These are phyloP conservation scores for Sinocyclocheilus grahami DNA, from an alignment of 2,113 vertebrate species.

Conservation along the genomic window DNA sequence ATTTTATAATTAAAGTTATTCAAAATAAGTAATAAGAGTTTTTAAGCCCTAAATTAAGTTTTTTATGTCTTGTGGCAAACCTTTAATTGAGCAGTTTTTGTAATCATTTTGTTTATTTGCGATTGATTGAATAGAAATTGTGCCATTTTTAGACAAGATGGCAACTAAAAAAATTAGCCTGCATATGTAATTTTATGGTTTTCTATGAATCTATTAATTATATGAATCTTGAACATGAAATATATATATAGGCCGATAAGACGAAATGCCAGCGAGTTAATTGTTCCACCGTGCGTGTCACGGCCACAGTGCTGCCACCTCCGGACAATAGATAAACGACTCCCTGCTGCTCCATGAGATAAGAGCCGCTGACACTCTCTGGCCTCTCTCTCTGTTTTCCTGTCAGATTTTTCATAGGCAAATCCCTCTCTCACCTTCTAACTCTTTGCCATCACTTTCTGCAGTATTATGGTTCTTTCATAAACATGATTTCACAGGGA, in stretches of 20 bases:
- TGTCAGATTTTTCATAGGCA: constrained; percentile 59
- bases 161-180: neutral
- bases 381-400: constrained; percentile 43
- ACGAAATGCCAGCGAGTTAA: constrained; percentile 59
- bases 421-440: constrained; percentile 53
- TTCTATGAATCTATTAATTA: neutral
- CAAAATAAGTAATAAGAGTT: neutral
- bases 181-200: neutral
- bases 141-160: neutral
- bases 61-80: neutral
- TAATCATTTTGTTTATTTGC: neutral
- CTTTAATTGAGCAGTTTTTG: neutral
- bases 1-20: neutral
- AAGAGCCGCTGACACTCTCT: constrained; percentile 49
- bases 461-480: constrained; percentile 51
- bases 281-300: constrained; percentile 50
- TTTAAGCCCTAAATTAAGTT: neutral
- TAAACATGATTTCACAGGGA: constrained; percentile 53
- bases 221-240: too few relatives aligned
- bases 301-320: constrained; percentile 43
- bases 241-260: neutral
- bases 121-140: neutral
- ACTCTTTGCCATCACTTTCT: constrained; percentile 56
- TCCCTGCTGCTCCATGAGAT: constrained; percentile 61
- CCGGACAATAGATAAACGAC: constrained; percentile 41